Evolutionary conservation across 2,113 vertebrate species (phyloP).

Genomic region (Oryctolagus cuniculus): DNA sequence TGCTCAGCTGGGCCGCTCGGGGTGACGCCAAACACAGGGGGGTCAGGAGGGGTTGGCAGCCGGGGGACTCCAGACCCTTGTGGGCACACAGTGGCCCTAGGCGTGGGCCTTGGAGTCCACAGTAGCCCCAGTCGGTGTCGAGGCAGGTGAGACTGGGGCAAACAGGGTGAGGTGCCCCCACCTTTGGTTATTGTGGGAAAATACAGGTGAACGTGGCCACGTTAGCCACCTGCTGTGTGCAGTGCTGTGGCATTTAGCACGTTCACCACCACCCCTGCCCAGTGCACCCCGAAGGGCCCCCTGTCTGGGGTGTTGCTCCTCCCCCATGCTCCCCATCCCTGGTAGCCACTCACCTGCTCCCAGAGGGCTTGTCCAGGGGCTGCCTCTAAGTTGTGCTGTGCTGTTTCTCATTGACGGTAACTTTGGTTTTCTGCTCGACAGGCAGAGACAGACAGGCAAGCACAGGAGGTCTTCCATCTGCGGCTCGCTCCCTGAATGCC

Average conservation of each 20-base stretch:
- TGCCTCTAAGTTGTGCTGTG: neutral
- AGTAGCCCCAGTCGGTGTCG: neutral
- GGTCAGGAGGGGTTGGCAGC: neutral
- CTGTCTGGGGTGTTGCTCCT: neutral
- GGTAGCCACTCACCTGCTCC: neutral
- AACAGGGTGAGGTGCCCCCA: neutral
- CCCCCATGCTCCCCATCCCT: neutral
- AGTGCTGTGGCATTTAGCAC: neutral
- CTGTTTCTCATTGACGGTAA: too few species aligned
- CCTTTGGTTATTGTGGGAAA: neutral
- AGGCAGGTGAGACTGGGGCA: neutral
- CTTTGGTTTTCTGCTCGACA: too few species aligned
- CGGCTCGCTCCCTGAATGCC: too few species aligned
- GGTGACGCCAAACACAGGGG: neutral
- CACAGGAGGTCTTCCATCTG: too few species aligned
- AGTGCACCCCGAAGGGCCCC: neutral
- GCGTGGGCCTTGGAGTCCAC: neutral
- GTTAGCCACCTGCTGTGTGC: neutral
- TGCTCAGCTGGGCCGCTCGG: neutral
- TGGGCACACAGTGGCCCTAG: neutral
- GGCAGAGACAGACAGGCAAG: too few species aligned
- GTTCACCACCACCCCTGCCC: neutral
- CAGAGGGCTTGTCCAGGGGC: neutral
- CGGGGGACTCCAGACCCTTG: neutral
- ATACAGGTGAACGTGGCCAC: neutral